phyloP scores from a whole-genome alignment of 2,113 vertebrate genomes.

The Dicerorhinus sumatrensis region DNA sequence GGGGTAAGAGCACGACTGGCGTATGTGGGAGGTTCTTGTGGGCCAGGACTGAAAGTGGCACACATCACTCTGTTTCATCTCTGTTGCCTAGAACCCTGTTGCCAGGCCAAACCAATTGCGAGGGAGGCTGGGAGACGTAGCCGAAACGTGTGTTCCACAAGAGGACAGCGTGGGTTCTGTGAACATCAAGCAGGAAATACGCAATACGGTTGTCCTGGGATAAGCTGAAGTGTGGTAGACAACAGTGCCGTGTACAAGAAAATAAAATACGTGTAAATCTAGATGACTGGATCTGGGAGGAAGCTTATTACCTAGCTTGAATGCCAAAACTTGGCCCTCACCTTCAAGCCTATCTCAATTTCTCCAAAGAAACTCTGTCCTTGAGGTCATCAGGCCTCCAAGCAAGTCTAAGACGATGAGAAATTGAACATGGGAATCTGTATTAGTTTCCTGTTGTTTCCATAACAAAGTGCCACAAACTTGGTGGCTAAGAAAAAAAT shows the following conservation, averaged over 20 bases:
- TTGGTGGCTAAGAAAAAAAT: background rate
- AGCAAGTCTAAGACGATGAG: background rate
- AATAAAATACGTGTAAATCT: too few species aligned
- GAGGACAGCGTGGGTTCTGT: accelerated
- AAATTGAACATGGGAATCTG: too few species aligned
- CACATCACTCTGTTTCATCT: accelerated
- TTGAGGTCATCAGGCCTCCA: background rate
- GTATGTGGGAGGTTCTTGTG: background rate
- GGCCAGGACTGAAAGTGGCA: too few species aligned
- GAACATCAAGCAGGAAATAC: accelerated
- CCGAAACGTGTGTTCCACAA: too few species aligned
- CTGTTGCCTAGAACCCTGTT: background rate
- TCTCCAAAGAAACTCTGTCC: background rate
- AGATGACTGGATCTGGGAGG: background rate
- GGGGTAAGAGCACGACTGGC: background rate
- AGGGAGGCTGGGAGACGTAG: background rate
- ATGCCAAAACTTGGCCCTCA: background rate
- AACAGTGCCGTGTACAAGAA: background rate
- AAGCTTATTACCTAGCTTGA: background rate
- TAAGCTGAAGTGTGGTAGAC: background rate
- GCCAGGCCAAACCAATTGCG: background rate
- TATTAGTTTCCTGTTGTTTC: background rate
- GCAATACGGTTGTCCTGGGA: background rate
- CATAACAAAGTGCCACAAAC: background rate
- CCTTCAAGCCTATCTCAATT: background rate